Evolutionary conservation across 2,113 vertebrate species (phyloP).

Genomic region (Grus americana): DNA sequence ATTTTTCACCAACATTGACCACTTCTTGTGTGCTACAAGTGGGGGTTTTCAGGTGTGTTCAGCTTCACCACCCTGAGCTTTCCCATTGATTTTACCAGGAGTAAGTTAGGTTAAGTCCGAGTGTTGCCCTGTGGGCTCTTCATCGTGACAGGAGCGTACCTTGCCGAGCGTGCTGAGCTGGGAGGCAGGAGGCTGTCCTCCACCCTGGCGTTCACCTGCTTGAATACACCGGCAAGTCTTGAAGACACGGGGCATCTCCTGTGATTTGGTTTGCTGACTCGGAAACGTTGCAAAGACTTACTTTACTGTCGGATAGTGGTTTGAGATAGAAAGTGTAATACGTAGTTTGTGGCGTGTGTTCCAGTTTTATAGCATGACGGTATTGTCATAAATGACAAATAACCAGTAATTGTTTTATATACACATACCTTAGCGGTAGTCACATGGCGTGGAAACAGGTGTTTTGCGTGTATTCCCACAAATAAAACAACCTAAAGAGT

Average conservation of each 20-base stretch:
- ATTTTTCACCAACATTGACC: background rate
- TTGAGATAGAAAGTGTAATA: background rate
- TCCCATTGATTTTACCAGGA: background rate
- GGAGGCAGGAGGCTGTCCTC: background rate
- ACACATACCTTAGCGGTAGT: background rate
- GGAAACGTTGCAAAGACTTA: background rate
- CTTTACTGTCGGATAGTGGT: background rate
- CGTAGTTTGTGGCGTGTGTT: accelerated
- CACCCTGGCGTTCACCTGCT: background rate
- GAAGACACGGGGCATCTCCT: background rate
- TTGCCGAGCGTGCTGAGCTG: background rate
- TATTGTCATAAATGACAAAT: background rate
- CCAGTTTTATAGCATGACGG: accelerated
- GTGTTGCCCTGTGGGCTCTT: background rate
- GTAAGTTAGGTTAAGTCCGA: background rate
- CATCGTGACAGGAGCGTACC: background rate
- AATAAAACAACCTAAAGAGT: background rate
- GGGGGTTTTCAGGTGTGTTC: background rate
- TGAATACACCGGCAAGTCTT: background rate
- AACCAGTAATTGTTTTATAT: background rate
- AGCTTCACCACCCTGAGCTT: background rate
- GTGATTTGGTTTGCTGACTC: background rate
- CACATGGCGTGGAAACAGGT: background rate
- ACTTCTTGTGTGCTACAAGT: background rate
- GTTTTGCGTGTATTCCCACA: background rate